These are phyloP conservation scores for Dendrolimus pini DNA, from an alignment of 2,888 invertebrate genomes.

Conservation along the genomic window DNA sequence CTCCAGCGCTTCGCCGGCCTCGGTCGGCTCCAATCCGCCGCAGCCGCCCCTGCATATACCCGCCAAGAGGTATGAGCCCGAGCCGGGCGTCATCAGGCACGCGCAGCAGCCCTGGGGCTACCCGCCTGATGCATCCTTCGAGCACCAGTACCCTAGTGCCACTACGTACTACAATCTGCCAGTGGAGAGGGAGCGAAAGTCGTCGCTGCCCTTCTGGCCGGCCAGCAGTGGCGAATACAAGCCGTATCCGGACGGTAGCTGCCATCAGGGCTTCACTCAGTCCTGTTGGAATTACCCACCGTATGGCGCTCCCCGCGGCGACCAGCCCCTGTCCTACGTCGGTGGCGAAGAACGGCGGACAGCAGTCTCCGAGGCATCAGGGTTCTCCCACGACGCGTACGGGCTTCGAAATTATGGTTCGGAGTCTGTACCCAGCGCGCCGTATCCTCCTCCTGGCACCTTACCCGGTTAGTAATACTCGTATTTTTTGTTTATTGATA, in stretches of 20 bases:
- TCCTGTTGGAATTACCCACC: slow-evolving; percentile 86
- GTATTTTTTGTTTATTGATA: slow-evolving; percentile 24
- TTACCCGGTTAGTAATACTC: slow-evolving; percentile 65
- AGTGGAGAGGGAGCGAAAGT: slow-evolving; percentile 79
- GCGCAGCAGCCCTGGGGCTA: slow-evolving; percentile 87
- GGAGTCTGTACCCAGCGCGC: slow-evolving; percentile 84
- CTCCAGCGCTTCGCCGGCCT: slow-evolving; percentile 75
- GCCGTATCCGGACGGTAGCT: slow-evolving; percentile 76
- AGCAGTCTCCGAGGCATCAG: slow-evolving; percentile 77
- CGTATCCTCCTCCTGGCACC: slow-evolving; percentile 88
- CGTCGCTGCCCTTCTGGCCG: slow-evolving; percentile 83
- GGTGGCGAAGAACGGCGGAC: slow-evolving; percentile 83
- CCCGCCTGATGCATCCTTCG: slow-evolving; percentile 81
- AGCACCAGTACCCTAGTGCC: slow-evolving; percentile 81
- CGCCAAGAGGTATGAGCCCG: slow-evolving; percentile 85
- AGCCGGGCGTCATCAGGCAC: slow-evolving; percentile 86
- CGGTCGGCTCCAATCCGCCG: slow-evolving; percentile 81
- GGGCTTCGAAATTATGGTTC: slow-evolving; percentile 85
- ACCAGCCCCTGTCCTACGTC: slow-evolving; percentile 82
- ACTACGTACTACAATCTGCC: slow-evolving; percentile 87
- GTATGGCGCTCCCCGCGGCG: slow-evolving; percentile 78
- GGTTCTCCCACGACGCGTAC: slow-evolving; percentile 85
- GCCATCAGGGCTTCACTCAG: slow-evolving; percentile 83
- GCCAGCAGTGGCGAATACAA: slow-evolving; percentile 78
- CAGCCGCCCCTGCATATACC: slow-evolving; percentile 92